Evolutionary conservation across 2,113 vertebrate species (phyloP).

Genomic region (Hippocampus mohnikei): DNA sequence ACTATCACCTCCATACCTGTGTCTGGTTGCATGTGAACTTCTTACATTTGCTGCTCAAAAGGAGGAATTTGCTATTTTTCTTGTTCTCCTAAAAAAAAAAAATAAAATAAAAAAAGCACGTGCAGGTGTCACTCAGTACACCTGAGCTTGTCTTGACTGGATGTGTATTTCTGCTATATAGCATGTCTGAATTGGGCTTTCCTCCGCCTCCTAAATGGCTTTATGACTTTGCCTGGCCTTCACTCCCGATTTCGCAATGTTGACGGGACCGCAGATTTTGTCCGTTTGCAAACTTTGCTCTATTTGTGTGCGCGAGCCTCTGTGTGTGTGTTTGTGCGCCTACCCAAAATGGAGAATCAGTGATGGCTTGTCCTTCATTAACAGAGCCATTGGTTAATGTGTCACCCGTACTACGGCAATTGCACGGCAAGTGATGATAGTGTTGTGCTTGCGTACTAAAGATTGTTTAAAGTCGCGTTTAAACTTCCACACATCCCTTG

Average conservation of each 20-base stretch:
- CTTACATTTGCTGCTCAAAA: not conserved
- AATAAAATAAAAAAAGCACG: not conserved
- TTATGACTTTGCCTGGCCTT: slow-evolving; percentile 49
- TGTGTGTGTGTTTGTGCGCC: slow-evolving; percentile 13
- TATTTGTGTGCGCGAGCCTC: slow-evolving; percentile 26
- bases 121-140: not conserved
- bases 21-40: not conserved
- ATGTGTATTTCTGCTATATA: slow-evolving; percentile 1
- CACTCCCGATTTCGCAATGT: slow-evolving; percentile 20
- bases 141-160: not conserved
- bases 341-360: slow-evolving; percentile 31
- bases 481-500: slow-evolving; percentile 36
- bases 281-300: slow-evolving; percentile 61
- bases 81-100: no score
- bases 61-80: not conserved
- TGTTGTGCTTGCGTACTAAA: slow-evolving; percentile 13
- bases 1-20: not conserved
- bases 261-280: slow-evolving; percentile 20
- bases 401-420: slow-evolving; percentile 50
- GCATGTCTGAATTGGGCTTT: slow-evolving; percentile 15
- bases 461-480: slow-evolving; percentile 39
- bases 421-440: slow-evolving; percentile 40
- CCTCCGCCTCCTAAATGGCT: slow-evolving; percentile 33
- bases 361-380: slow-evolving; percentile 67
- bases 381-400: slow-evolving; percentile 70